Evolutionary conservation across 2,113 vertebrate genomes (phyloP), one percentile per base, ranked within the genome.

Genomic region (Lates calcarifer): DNA sequence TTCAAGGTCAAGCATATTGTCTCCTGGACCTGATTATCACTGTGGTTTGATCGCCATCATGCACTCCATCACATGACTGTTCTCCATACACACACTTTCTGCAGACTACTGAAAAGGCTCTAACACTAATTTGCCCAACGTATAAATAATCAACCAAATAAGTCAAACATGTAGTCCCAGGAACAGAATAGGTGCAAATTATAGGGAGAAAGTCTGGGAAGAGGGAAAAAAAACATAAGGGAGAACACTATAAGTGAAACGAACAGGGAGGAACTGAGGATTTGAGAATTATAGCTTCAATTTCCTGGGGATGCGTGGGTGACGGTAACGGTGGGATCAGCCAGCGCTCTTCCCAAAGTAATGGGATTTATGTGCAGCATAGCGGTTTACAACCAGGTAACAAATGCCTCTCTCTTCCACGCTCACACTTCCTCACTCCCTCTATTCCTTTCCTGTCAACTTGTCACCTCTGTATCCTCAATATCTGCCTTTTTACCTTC

Each of bases 221-320:
- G 51, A 83, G 15, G 28, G 28, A 68, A 64, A 63, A 62, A 84
- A 33, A 33, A 22, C 20, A 64, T 15, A 26, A 37, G 47, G 47
- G 53, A 56, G 67, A 82, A 82, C 64, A 61, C 63, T 62, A 39
- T 69, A 75, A 73, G 62, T 69, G 74, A 78, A 77, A 69, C 17
- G 45, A 77, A 49, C 60, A 65, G 76, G 71, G 78, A 66, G 87
- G 71, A 67, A 69, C n/a, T 57, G 84, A 79, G 84, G 87, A 85
- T 90, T 90, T 90, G 71, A 90, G 85, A 93, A 93, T 94, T 94
- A 95, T 93, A 77, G 91, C 91, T 95, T 94, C 92, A 94, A 95
- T 95, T 95, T 95, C 92, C 90, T 84, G 64, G 69, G 83, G 85
- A 82, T 86, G 91, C 55, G 89, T 90, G 87, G 82, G 84, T 87